A percentile compares a stretch with the other conserved stretches of the same genome.
Evolutionary conservation across 2,113 vertebrate species (phyloP).

Genomic region (Okapia johnstoni): DNA sequence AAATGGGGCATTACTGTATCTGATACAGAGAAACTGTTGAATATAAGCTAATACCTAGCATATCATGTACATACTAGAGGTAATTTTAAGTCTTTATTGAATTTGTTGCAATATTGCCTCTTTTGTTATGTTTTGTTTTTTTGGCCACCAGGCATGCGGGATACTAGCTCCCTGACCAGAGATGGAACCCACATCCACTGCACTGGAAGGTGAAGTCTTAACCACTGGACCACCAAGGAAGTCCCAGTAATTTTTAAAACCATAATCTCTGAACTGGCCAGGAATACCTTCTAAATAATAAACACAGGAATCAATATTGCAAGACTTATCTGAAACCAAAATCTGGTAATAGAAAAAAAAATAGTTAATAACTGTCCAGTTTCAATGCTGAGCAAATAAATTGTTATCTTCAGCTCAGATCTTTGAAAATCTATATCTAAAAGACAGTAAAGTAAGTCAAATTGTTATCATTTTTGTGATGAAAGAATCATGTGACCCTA

Average conservation of each 20-base stretch:
- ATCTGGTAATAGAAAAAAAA: neutral
- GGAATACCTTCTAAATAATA: neutral
- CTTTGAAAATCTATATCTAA: neutral
- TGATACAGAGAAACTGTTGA: neutral
- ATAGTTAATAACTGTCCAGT: neutral
- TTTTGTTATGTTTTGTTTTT: neutral
- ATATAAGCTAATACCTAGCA: neutral
- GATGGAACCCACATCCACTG: neutral
- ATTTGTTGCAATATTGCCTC: neutral
- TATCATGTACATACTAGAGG: accelerated
- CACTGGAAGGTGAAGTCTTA: neutral
- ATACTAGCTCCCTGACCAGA: neutral
- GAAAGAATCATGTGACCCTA: neutral
- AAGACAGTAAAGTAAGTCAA: neutral
- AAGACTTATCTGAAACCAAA: neutral
- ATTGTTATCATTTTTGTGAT: neutral
- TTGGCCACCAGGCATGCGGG: neutral
- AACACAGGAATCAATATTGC: neutral
- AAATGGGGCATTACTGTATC: neutral
- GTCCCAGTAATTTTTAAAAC: neutral
- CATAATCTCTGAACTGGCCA: neutral
- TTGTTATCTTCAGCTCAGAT: neutral
- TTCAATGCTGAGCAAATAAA: neutral
- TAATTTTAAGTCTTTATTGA: neutral
- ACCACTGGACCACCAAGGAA: neutral